Base-by-base conservation (phyloP, 2,888 invertebrate genomes). In the Philonicus albiceps region DNA sequence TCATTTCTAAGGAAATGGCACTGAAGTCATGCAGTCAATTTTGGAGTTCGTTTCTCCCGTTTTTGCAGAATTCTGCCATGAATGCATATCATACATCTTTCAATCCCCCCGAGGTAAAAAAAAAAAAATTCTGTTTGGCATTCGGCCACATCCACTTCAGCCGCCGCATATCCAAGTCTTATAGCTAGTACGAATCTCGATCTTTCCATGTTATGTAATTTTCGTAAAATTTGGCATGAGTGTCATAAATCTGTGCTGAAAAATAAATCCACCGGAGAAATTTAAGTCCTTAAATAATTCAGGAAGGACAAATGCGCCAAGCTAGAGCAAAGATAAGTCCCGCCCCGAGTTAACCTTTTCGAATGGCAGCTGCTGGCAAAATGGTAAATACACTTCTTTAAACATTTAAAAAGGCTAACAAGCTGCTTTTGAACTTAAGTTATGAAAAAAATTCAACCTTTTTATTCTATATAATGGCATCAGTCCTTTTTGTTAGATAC, bases 11-110 rank as follows among this genome's bases (percentile, higher is more conserved):
- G 49, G 80, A 53, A 80, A 80, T 80, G 53, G 80, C 53, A 16
- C 80, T 80, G 80, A 80, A 80, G 53, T 31, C 80, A 80, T 80
- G 80, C 80, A 80, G 80, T 49, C 80, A 80, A 80, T 80, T 80
- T 30, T 6, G 27, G 30, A 49, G 7, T 40, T 43, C 30, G 43
- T 80, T 80, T 40, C 49, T 53, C 30, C 27, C 30, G 22, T 80
- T 76, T 76, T 76, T 76, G 37, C 43, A 27, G 76, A 22, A 30
- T 80, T 30, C 53, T 27, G 49, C 76, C 53, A 31, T 80, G 80
- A 80, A 80, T 80, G 80, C 49, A 40, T 80, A 22, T 27, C 80
- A 80, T 80, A 49, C 80, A 53, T 80, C 49, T 80, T 74, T 80
- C 43, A 80, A 80, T 80, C 80, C 49, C 13, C 53, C 27, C 3